phyloP scores from a whole-genome alignment of 2,888 invertebrate genomes.

The Epinotia bilunana region DNA sequence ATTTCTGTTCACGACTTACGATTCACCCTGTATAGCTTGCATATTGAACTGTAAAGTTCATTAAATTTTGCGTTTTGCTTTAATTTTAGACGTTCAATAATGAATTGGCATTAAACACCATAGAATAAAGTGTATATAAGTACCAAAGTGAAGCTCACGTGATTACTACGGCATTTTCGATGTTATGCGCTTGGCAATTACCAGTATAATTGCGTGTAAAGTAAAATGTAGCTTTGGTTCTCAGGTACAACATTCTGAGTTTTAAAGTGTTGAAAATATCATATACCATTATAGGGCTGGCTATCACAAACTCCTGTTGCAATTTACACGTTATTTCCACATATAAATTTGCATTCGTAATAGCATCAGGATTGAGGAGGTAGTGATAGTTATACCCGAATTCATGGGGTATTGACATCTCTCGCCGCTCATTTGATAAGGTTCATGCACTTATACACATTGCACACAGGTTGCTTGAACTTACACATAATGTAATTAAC shows the following conservation, averaged over 20 bases:
- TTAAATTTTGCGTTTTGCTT: neutral
- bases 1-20: too few relatives aligned
- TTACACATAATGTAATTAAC: constrained; percentile 7
- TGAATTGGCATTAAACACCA: neutral
- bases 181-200: neutral
- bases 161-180: too few relatives aligned
- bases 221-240: neutral
- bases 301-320: constrained; percentile 5
- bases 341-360: neutral
- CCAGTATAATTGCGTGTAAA: neutral
- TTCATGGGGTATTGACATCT: neutral
- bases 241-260: neutral
- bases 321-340: neutral
- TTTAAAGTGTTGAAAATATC: neutral
- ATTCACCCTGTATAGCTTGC: neutral
- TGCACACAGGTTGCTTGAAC: constrained; percentile 5
- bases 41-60: neutral
- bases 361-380: neutral
- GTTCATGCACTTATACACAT: neutral
- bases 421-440: constrained; percentile 18
- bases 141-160: neutral
- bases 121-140: neutral
- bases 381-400: constrained; percentile 2
- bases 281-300: neutral
- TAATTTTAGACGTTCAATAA: too few relatives aligned